A percentile compares a stretch with the other conserved stretches of the same genome.
These are phyloP conservation scores for Octodon degus DNA, from an alignment of 2,113 vertebrate species.

Conservation along the genomic window DNA sequence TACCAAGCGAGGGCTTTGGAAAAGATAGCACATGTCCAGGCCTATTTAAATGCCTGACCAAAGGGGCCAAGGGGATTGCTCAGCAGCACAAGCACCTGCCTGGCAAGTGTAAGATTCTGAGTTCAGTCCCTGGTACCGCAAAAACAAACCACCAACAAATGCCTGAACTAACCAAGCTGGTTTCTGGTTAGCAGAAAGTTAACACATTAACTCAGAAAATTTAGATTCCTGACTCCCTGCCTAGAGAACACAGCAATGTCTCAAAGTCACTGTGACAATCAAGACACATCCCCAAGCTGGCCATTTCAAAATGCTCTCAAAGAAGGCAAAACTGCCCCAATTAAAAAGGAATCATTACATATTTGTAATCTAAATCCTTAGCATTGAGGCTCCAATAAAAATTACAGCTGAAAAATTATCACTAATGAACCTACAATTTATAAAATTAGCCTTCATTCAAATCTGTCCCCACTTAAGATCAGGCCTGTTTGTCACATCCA, in stretches of 20 bases:
- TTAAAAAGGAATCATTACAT: background rate
- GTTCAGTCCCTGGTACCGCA: too few relatives aligned
- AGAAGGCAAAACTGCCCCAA: background rate
- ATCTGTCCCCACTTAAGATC: background rate
- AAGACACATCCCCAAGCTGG: background rate
- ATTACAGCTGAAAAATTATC: background rate
- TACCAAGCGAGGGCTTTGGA: background rate
- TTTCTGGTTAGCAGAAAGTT: background rate
- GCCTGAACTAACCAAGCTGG: background rate
- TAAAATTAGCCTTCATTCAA: background rate
- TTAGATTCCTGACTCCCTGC: background rate
- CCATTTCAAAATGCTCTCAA: background rate
- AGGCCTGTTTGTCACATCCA: background rate
- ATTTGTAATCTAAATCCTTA: background rate
- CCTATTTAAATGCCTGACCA: background rate
- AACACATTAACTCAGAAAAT: background rate
- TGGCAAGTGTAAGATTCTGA: too few relatives aligned
- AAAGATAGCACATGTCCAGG: conserved; percentile 6
- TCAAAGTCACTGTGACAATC: background rate
- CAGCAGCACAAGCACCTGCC: too few relatives aligned
- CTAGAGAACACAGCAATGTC: background rate
- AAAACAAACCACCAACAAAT: background rate
- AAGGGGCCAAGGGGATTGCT: too few relatives aligned
- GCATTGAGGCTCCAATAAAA: background rate
- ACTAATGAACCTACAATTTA: background rate